Evolutionary conservation across 1,140 invertebrate genomes (phyloP), one percentile per base, ranked within the genome.

Genomic region (Drosophila yakuba): DNA sequence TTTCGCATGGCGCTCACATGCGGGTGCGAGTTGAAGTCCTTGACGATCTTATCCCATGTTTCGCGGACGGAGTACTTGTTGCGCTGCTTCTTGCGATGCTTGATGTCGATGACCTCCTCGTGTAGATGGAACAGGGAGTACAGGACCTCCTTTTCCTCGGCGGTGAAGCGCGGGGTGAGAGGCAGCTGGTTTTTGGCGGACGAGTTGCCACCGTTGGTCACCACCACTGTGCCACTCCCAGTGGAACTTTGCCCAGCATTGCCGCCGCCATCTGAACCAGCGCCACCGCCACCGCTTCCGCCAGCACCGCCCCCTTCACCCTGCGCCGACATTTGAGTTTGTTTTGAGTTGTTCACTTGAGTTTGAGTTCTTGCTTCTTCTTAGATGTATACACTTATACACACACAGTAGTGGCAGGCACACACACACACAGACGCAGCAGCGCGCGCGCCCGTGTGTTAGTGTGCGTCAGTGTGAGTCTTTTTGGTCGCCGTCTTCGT

Each of bases 101-200:
- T 92, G 8, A 92, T 92, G 57, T 92, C 91, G 62, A 92, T 92
- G 32, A 92, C 85, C 28, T 92, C 90, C 59, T 92, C 85, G 58
- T 92, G 90, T 44, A 83, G 55, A 28, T 89, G 84, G 59, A 92
- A 92, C 14, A 92, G 67, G 0, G 54, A 52, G 50, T 92, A 92
- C 0, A 92, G 75, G n/a, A 92, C 88, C 8, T 89, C 80, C 72
- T 92, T 92, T 67, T 92, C 91, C 47, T 92, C 88, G 47, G 85
- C 60, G 20, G 91, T 91, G 52, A 91, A 92, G 48, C 91, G 91
- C 10, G 91, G 91, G 35, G 91, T 92, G 8, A 91, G 54, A 2
- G 88, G 82, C 63, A 91, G 36, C 14, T 91, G 90, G 25, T 66
- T 80, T 44, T 59, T 77, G 20, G 63, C 55, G 41, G 38, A 36